Percentiles rank a stretch among this genome's conserved stretches.
Evolutionary conservation across 2,797 vertebrate genomes (phyloP).

Genomic region (Xiphorhynchus erythropygius): DNA sequence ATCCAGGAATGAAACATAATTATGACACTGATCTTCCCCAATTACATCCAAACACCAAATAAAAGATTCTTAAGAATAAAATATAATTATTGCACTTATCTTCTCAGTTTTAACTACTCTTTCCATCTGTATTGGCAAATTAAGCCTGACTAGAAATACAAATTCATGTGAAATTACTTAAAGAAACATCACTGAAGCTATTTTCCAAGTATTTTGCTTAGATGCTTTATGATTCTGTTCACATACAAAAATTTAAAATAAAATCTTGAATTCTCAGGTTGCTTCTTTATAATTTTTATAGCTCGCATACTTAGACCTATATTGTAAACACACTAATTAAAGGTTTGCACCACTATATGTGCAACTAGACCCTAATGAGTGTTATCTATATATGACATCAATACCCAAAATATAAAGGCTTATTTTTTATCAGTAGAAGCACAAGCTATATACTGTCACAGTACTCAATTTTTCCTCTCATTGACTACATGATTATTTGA

Average conservation of each 20-base stretch:
- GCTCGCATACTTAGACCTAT: not conserved
- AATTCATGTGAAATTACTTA: not conserved
- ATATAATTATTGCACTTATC: not conserved
- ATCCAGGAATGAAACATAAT: not conserved
- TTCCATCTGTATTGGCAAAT: not conserved
- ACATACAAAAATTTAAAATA: not conserved
- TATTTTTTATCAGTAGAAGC: not conserved
- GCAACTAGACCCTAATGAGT: not conserved
- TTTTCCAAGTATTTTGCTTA: not conserved
- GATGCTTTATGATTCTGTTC: not conserved
- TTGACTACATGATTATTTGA: not conserved
- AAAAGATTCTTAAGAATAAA: constrained; percentile 1
- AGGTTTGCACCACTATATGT: not conserved
- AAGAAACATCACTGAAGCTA: not conserved
- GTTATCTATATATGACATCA: not conserved
- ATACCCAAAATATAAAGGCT: not conserved
- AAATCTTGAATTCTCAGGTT: not conserved
- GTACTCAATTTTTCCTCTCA: not conserved
- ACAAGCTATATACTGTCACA: not conserved
- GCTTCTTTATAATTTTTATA: not conserved
- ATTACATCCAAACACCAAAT: not conserved
- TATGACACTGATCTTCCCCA: not conserved
- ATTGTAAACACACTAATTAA: not conserved
- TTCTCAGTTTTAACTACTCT: constrained; percentile 8
- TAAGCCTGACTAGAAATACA: not conserved